Evolutionary conservation across 2,113 vertebrate genomes (phyloP), one percentile per base, ranked within the genome.

Genomic region (Periophthalmus modestus): DNA sequence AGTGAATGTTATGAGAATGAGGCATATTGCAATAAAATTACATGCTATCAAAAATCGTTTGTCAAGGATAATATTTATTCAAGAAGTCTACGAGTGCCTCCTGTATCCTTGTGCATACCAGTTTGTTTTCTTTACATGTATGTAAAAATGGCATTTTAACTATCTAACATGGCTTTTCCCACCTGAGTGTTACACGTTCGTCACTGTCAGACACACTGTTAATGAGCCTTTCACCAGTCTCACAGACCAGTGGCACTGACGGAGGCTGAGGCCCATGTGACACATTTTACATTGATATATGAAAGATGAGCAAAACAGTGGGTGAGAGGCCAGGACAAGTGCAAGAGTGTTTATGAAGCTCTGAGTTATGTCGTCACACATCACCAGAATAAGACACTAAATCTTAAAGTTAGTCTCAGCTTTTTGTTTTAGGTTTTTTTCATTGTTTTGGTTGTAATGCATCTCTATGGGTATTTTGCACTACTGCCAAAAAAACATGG

Each of bases 91-190:
- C 16, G 58, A 61, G 28, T 16, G 4, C 28, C 24, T 24, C 2
- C 24, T 33, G 57, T 24, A 9, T 59, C 13, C 21, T 24, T 59
- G 28, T 59, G 57, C 23, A 59, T 28, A 14, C 21, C 7, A 5
- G 3, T 13, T 61, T 33, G 28, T 16, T 61, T 33, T 33, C 24
- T 52, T 6, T 36, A 13, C 18, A 43, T 43, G 10, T 48, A 50
- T 63, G 57, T 0, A 39, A 48, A 69, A 43, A 16, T 23, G 13
- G 33, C 59, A 77, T 85, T 88, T 81, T 75, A 85, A 87, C 87
- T 72, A 18, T 34, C 28, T 62, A 9, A 19, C 28, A 34, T 18
- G 59, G 62, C 55, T 36, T 84, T n/a, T 54, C 0, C n/a, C 46
- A 62, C 77, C 71, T 66, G 43, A 63, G 70, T 36, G 63, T 80